Percentiles rank a stretch among this genome's conserved stretches.
Conservation (phyloP, 2,113 vertebrate genomes). For the Ornithorhynchus anatinus region DNA sequence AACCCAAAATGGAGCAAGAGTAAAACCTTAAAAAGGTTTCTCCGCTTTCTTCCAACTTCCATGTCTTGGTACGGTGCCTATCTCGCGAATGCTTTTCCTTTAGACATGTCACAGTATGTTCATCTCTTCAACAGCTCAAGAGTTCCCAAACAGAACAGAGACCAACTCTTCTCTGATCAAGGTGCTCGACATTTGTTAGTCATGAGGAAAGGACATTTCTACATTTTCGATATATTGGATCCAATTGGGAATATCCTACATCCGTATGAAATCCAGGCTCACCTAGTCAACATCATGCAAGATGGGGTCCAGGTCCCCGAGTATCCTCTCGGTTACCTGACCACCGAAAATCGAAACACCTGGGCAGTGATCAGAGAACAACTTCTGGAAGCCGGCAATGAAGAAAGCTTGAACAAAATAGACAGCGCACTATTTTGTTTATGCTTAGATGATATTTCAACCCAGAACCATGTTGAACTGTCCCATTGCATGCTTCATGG, state of each 20-base stretch:
- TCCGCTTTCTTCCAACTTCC: slow-evolving; percentile 72
- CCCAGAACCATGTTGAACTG: slow-evolving; percentile 67
- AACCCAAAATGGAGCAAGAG: slow-evolving; percentile 74
- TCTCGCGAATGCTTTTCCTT: slow-evolving; percentile 74
- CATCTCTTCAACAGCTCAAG: slow-evolving; percentile 78
- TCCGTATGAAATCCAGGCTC: slow-evolving; percentile 69
- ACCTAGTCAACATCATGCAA: slow-evolving; percentile 64
- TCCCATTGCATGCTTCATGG: slow-evolving; percentile 80
- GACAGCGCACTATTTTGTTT: slow-evolving; percentile 77
- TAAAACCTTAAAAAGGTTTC: slow-evolving; percentile 71
- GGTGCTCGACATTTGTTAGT: slow-evolving; percentile 67
- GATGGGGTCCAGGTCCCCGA: slow-evolving; percentile 47
- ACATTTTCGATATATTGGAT: slow-evolving; percentile 74
- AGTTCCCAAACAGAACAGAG: slow-evolving; percentile 67
- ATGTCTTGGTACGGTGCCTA: slow-evolving; percentile 78
- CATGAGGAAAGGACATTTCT: slow-evolving; percentile 77
- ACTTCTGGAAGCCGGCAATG: slow-evolving; percentile 68
- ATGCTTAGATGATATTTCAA: slow-evolving; percentile 70
- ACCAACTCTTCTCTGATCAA: slow-evolving; percentile 68
- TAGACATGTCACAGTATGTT: slow-evolving; percentile 80
- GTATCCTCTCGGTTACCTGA: slow-evolving; percentile 69
- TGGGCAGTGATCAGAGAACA: slow-evolving; percentile 73
- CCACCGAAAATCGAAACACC: slow-evolving; percentile 75
- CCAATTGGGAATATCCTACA: slow-evolving; percentile 63
- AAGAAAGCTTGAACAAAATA: slow-evolving; percentile 58